Evolutionary conservation across 2,888 invertebrate species (phyloP), one percentile per base, ranked within the genome.

Genomic region (Apamea monoglypha): DNA sequence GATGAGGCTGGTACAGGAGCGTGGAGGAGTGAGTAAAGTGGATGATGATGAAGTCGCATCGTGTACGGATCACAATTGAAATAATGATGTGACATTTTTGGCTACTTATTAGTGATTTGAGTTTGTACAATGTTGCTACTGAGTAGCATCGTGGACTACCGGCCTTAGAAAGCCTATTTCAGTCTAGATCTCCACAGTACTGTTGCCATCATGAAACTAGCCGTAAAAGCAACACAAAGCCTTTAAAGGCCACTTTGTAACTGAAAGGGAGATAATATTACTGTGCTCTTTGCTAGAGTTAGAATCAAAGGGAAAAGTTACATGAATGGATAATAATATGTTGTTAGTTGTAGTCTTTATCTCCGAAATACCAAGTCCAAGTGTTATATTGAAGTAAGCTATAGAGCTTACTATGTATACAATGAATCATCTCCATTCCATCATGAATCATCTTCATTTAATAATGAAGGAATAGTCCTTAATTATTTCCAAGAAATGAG

Each of bases 191-290:
- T 63, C 10, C 18, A 44, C 53, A 44, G 36, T 53, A 66, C 75
- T 74, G 73, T 64, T 79, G 80, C 5, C 29, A 56, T 87, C 68
- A 72, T 87, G 53, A 84, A 80, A 66, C 47, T 56, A 74, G 59
- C 29, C 61, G 71, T 80, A 66, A 80, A 85, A 71, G 73, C 47
- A 47, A 83, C 53, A 72, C 36, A 78, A 86, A 76, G 29, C 40
- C 63, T 76, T 71, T 71, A 83, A 76, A 80, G 47, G 29, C 36
- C 67, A 71, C 36, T 85, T 79, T 56, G 67, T 47, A 74, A 71
- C 72, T 32, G 64, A 74, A n/a, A 75, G 29, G 47, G 36, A 36
- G 40, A 72, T 70, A 56, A 25, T 78, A 25, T 69, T 53, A n/a
- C n/a, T 29, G 44, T 72, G 0, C 61, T 61, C 18, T 56, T 80